Evolutionary conservation across 2,888 invertebrate species (phyloP).

Genomic region (Chrysolina oricalcia): DNA sequence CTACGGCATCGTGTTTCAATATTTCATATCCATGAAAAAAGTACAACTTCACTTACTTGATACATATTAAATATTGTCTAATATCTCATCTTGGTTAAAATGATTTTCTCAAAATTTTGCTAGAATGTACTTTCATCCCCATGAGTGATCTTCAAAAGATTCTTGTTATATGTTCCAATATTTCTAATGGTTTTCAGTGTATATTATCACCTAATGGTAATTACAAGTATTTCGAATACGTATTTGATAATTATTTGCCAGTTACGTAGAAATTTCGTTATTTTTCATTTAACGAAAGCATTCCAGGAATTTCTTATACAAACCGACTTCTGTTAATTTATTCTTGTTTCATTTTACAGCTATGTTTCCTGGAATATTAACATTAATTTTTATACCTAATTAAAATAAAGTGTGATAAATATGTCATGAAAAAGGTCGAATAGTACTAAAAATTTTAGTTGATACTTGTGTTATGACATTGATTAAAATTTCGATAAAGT

Average conservation of each 20-base stretch:
- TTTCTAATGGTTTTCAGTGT: too few relatives aligned
- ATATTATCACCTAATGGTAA: too few relatives aligned
- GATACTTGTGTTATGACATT: constrained; percentile 58
- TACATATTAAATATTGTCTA: too few relatives aligned
- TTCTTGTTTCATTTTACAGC: constrained; percentile 33
- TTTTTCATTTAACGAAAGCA: not conserved
- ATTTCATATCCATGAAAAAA: too few relatives aligned
- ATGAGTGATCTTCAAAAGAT: too few relatives aligned
- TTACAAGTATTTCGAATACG: constrained; percentile 5
- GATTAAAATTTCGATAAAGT: constrained; percentile 56
- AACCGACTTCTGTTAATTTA: constrained; percentile 28
- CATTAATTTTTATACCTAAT: constrained; percentile 50
- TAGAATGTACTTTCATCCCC: too few relatives aligned
- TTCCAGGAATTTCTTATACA: constrained; percentile 21
- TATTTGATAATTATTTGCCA: constrained; percentile 1
- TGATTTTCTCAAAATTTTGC: too few relatives aligned
- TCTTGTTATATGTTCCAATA: too few relatives aligned
- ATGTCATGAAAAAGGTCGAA: constrained; percentile 58
- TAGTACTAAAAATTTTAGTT: constrained; percentile 59
- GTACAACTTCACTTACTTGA: too few relatives aligned
- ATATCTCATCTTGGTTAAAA: too few relatives aligned
- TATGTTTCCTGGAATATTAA: constrained; percentile 37
- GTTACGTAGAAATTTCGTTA: constrained; percentile 19
- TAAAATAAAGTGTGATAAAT: constrained; percentile 62
- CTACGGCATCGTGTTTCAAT: too few relatives aligned